Conservation (phyloP, 2,888 invertebrate species). For the Eupeodes latifasciatus region DNA sequence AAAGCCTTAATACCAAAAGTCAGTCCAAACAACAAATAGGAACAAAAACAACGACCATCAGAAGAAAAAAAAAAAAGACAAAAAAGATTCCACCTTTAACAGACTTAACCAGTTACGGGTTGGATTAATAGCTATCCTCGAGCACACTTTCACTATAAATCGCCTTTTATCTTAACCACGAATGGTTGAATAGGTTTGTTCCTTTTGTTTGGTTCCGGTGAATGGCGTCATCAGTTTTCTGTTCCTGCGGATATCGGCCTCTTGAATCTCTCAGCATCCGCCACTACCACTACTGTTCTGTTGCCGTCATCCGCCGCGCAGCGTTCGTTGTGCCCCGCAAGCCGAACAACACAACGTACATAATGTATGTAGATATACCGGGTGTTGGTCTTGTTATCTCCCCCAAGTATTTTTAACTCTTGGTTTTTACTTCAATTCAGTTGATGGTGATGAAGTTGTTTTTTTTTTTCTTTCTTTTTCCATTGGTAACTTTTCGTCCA, state of each 20-base stretch:
- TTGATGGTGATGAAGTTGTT: background rate
- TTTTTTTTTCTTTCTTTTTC: background rate
- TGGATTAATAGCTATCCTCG: conserved; percentile 64
- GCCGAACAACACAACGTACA: no score
- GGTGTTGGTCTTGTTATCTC: conserved; percentile 73
- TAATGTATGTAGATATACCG: background rate
- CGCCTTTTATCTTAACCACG: conserved; percentile 68
- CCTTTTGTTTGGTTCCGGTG: conserved; percentile 59
- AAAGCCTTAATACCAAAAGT: conserved; percentile 21
- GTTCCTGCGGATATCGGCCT: conserved; percentile 59
- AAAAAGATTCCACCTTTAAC: conserved; percentile 50
- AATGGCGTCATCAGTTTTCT: conserved; percentile 73
- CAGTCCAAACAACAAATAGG: background rate
- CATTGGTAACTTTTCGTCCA: background rate
- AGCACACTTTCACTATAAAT: conserved; percentile 75
- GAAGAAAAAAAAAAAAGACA: conserved; percentile 1
- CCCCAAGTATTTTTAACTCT: conserved; percentile 65
- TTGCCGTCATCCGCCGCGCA: background rate
- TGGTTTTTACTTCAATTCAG: conserved; percentile 39
- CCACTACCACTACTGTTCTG: conserved; percentile 3
- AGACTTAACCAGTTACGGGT: conserved; percentile 61
- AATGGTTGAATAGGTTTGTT: conserved; percentile 59
- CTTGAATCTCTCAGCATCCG: conserved; percentile 72
- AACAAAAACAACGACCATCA: background rate
- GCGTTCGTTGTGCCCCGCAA: background rate